These are phyloP conservation scores for Mus caroli DNA, from an alignment of 2,797 vertebrate species.

Conservation along the genomic window DNA sequence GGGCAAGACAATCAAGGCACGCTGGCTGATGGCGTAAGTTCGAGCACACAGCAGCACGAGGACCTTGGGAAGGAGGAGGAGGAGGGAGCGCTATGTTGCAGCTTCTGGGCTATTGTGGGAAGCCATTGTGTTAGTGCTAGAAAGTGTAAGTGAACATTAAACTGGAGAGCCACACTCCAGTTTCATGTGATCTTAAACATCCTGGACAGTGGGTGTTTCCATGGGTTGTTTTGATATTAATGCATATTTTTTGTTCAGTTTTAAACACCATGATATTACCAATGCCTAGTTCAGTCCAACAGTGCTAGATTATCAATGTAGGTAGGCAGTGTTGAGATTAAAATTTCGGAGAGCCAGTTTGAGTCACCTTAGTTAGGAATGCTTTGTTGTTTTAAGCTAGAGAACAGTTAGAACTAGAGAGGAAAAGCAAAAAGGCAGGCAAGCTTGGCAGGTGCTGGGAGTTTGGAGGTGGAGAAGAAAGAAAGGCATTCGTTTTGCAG, in stretches of 20 bases:
- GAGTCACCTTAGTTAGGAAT: not conserved
- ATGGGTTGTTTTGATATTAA: conserved; percentile 4
- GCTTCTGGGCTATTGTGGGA: not conserved
- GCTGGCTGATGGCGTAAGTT: conserved; percentile 93
- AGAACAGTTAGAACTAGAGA: not conserved
- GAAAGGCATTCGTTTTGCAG: not conserved
- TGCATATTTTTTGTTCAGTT: conserved; percentile 35
- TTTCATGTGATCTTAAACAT: conserved; percentile 30
- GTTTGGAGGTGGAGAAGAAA: not conserved
- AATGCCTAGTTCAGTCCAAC: not conserved
- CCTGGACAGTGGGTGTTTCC: not conserved
- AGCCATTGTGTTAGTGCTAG: not conserved
- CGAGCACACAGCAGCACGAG: not conserved
- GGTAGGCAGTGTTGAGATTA: conserved; percentile 5
- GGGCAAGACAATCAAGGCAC: conserved; percentile 93
- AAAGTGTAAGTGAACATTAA: not conserved
- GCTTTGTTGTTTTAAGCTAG: not conserved
- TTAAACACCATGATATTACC: conserved; percentile 37
- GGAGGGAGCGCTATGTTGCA: not conserved
- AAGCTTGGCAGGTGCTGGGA: not conserved
- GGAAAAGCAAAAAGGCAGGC: not conserved
- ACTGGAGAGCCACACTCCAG: not conserved
- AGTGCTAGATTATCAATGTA: not conserved
- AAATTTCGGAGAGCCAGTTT: not conserved
- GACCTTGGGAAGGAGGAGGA: not conserved